These are phyloP conservation scores for Apotomis turbidana DNA, from an alignment of 2,888 invertebrate genomes.

Conservation along the genomic window DNA sequence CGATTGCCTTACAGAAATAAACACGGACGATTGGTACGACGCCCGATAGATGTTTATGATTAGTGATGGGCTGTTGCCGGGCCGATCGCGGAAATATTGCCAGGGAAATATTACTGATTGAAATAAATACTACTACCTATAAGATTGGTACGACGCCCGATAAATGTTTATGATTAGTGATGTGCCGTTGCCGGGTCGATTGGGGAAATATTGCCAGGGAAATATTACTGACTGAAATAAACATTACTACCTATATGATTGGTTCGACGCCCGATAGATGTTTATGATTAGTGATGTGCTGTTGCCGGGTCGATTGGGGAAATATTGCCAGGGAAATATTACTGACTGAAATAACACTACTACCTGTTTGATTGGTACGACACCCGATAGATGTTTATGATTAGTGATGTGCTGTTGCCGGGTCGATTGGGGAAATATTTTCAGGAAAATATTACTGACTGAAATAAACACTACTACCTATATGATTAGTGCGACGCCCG, in stretches of 20 bases:
- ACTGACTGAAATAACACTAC: background rate
- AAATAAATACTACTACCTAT: no score
- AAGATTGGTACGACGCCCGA: background rate
- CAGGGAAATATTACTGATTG: background rate
- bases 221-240: background rate
- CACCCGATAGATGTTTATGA: conserved; percentile 18
- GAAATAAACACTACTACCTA: no score
- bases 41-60: conserved; percentile 19
- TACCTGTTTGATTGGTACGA: background rate
- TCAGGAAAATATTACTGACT: background rate
- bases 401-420: background rate
- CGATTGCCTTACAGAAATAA: conserved; percentile 25
- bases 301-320: background rate
- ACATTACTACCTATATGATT: background rate
- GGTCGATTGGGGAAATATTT: background rate
- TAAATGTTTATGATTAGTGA: conserved; percentile 18
- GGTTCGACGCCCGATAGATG: conserved; percentile 4
- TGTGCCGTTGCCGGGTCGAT: background rate
- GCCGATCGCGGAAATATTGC: background rate
- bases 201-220: background rate
- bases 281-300: background rate
- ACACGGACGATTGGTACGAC: conserved; percentile 6
- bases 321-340: background rate
- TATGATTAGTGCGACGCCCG: background rate
- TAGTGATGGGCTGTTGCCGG: background rate